phyloP scores from a whole-genome alignment of 2,113 vertebrate genomes.

The Cephalophus harveyi region DNA sequence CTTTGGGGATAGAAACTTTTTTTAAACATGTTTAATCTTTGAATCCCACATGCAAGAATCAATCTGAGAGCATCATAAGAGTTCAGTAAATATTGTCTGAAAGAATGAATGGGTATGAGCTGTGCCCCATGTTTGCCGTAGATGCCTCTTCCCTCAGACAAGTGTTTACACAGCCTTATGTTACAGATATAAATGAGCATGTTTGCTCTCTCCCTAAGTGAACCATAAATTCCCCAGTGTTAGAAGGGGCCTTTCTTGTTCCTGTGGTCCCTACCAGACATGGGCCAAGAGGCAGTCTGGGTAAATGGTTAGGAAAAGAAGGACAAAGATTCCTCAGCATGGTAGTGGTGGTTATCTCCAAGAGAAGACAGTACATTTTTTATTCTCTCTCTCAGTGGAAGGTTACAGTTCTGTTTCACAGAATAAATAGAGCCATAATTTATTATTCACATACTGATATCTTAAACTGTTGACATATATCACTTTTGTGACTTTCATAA shows the following conservation, averaged over 20 bases:
- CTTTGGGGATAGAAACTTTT: not conserved
- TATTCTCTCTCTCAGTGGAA: not conserved
- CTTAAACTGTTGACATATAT: not conserved
- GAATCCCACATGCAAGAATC: not conserved
- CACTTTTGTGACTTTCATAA: not conserved
- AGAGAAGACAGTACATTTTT: not conserved
- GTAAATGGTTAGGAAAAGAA: not conserved
- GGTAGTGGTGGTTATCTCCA: accelerated
- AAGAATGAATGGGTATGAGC: not conserved
- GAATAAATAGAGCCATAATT: not conserved
- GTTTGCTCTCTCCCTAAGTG: not conserved
- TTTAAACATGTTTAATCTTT: not conserved
- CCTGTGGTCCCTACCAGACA: not conserved
- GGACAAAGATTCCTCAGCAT: not conserved
- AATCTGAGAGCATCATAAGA: not conserved
- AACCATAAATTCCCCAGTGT: not conserved
- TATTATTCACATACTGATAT: not conserved
- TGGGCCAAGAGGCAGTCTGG: not conserved
- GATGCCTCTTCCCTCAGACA: not conserved
- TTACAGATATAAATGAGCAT: not conserved
- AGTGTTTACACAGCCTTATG: too few relatives aligned
- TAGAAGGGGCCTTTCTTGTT: not conserved
- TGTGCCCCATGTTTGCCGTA: not conserved
- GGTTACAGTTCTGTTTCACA: not conserved
- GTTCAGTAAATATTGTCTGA: not conserved